These are phyloP conservation scores for Chondrilla cf. caribensis DNA, from an alignment of 37 sponge, comb jelly and placozoan genomes.

Conservation along the genomic window DNA sequence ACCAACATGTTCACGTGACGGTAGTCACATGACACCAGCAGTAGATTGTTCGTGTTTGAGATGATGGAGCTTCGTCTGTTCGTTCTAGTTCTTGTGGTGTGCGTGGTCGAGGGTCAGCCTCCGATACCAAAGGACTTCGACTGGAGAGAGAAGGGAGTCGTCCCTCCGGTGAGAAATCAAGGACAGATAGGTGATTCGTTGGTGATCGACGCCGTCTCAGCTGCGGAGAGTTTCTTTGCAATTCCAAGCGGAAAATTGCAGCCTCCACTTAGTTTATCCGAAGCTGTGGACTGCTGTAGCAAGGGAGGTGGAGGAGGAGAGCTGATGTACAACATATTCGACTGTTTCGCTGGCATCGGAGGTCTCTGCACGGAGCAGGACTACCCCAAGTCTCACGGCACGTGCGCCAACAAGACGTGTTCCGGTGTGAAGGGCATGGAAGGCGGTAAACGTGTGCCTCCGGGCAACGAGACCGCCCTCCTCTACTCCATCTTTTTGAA, in stretches of 20 bases:
- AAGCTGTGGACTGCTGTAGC: slow-evolving; percentile 69
- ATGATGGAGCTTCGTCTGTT: no score
- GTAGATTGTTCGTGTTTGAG: no score
- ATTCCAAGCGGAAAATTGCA: slow-evolving; percentile 43
- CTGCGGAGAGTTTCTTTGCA: slow-evolving; percentile 38
- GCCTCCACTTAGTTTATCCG: slow-evolving; percentile 36
- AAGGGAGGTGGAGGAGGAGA: no score
- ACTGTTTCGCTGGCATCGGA: no score
- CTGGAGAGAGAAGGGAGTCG: slow-evolving; percentile 65
- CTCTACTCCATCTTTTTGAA: slow-evolving; percentile 42
- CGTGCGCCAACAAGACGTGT: slow-evolving; percentile 27
- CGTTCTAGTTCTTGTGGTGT: no score
- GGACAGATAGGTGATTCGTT: slow-evolving; percentile 33
- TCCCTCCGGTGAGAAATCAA: slow-evolving; percentile 59
- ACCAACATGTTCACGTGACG: no score
- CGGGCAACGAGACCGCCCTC: slow-evolving; percentile 50
- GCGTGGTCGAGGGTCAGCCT: no score
- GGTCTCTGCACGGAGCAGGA: slow-evolving; percentile 40
- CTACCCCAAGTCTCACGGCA: slow-evolving; percentile 2
- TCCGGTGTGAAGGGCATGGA: no score
- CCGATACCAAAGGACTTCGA: slow-evolving; percentile 36
- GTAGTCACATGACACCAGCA: no score
- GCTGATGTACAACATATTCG: no score
- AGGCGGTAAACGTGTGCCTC: no score
- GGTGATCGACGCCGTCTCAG: slow-evolving; percentile 12